Evolutionary conservation across 64 coral and sea anemone genomes (phyloP).

Genomic region (Montipora foliosa): DNA sequence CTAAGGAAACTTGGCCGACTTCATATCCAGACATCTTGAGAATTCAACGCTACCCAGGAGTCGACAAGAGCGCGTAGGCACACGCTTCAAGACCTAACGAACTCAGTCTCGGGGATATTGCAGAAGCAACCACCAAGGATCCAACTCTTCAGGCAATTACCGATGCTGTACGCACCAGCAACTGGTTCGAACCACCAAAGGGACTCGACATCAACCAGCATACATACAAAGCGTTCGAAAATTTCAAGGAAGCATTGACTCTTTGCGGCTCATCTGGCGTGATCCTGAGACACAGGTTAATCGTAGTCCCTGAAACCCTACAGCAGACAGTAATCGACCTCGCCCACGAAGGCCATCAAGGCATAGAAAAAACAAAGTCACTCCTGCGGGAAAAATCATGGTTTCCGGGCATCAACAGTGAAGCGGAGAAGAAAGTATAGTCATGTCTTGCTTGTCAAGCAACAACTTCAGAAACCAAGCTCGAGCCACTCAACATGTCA

Average conservation of each 20-base stretch:
- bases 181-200: too few species aligned
- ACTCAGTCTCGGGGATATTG: constrained; percentile 4
- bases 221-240: not conserved
- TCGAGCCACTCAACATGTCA: constrained; percentile 58
- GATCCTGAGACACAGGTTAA: not conserved
- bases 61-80: constrained; percentile 51
- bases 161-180: too few species aligned
- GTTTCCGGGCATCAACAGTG: constrained; percentile 54
- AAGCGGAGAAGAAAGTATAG: constrained; percentile 63
- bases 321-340: constrained; percentile 4
- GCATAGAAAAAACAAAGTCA: too few species aligned
- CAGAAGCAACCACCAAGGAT: too few species aligned
- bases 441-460: constrained; percentile 69
- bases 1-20: constrained; percentile 41
- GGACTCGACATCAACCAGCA: constrained; percentile 1
- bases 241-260: not conserved
- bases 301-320: constrained; percentile 32
- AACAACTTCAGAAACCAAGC: constrained; percentile 53
- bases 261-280: not conserved
- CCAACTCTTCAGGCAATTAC: too few species aligned
- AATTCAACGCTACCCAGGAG: constrained; percentile 36
- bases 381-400: constrained; percentile 27
- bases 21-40: constrained; percentile 48
- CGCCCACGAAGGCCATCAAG: too few species aligned
- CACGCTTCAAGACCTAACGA: constrained; percentile 49